phyloP scores from a whole-genome alignment of 2,113 vertebrate genomes.

The Misgurnus anguillicaudatus region DNA sequence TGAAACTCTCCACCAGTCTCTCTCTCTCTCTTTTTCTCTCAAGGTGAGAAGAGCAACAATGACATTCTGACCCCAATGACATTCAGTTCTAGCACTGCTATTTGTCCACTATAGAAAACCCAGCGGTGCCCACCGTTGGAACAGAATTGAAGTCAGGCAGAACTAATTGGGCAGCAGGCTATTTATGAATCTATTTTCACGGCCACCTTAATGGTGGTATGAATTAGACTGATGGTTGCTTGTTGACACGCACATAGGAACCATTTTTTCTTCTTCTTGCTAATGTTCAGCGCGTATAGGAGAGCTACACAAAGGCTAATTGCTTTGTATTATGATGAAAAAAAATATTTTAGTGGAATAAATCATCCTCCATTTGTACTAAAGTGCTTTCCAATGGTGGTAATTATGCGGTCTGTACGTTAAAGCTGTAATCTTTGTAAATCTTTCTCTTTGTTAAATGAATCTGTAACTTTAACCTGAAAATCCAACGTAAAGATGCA shows the following conservation, averaged over 20 bases:
- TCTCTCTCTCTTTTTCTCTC: slow-evolving; percentile 59
- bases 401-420: slow-evolving; percentile 34
- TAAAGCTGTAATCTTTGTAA: slow-evolving; percentile 6
- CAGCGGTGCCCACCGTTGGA: slow-evolving; percentile 8
- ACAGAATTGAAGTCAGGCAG: slow-evolving; percentile 20
- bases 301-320: slow-evolving; percentile 51
- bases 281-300: slow-evolving; percentile 40
- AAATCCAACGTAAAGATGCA: neutral
- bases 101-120: slow-evolving; percentile 7
- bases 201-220: neutral
- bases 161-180: neutral
- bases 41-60: slow-evolving; percentile 67
- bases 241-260: slow-evolving; percentile 9
- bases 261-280: neutral
- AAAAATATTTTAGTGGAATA: slow-evolving; percentile 40
- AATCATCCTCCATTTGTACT: slow-evolving; percentile 38
- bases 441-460: neutral
- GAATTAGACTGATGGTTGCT: slow-evolving; percentile 1
- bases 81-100: slow-evolving; percentile 44
- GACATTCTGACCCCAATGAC: slow-evolving; percentile 56
- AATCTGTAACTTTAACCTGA: neutral
- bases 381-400: slow-evolving; percentile 37
- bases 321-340: slow-evolving; percentile 44
- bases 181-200: slow-evolving; percentile 5
- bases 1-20: slow-evolving; percentile 59